Percentiles rank a stretch among this genome's conserved stretches.
Evolutionary conservation across 2,888 invertebrate species (phyloP).

Genomic region (Drosophila paracracens): DNA sequence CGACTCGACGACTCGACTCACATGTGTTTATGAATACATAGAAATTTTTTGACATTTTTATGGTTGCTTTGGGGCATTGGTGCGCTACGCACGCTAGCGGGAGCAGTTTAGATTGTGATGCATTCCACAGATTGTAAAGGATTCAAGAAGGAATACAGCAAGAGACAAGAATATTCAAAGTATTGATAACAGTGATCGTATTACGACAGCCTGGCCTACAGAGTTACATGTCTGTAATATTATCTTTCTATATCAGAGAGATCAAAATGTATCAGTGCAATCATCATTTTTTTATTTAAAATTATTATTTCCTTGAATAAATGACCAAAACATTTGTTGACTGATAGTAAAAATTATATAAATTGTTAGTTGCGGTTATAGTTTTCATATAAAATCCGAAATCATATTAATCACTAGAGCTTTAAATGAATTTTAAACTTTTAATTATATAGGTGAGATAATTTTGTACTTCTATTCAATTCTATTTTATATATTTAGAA

Average conservation of each 20-base stretch:
- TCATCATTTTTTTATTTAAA: not conserved
- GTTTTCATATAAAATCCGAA: not conserved
- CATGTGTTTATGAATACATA: conserved; percentile 77
- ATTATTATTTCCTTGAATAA: not conserved
- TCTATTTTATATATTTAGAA: not conserved
- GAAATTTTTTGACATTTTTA: conserved; percentile 73
- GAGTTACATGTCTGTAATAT: not conserved
- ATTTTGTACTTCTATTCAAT: not conserved
- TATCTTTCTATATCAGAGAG: not conserved
- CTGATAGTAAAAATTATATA: too few species aligned
- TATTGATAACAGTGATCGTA: conserved; percentile 54
- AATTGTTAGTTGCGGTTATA: not conserved
- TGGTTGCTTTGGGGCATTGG: conserved; percentile 65
- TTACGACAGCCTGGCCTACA: conserved; percentile 28
- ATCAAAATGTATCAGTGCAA: not conserved
- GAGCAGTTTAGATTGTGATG: conserved; percentile 43
- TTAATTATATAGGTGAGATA: too few species aligned
- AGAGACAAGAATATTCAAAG: not conserved
- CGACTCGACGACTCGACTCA: conserved; percentile 28
- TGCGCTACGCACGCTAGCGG: conserved; percentile 38
- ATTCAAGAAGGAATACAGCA: conserved; percentile 8
- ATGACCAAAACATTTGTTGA: not conserved
- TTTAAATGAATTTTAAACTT: not conserved
- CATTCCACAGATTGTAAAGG: conserved; percentile 39
- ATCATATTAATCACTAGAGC: not conserved